Conservation (phyloP, 2,797 vertebrate species). For the Acrossocheilus fasciatus region DNA sequence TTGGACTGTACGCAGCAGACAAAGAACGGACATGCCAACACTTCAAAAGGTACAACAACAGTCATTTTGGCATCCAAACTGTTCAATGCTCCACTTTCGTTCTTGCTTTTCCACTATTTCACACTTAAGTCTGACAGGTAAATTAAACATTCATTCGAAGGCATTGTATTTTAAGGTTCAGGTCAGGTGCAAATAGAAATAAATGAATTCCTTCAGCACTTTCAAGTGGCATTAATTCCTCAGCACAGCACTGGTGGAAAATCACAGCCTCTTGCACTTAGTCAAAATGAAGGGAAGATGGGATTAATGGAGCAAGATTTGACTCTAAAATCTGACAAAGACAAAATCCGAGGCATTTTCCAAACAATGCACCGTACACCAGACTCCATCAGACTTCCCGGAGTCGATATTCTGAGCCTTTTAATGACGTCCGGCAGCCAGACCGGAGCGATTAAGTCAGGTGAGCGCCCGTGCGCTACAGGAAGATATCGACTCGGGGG, state of each 20-base stretch:
- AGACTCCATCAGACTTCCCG: constrained; percentile 74
- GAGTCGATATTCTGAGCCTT: constrained; percentile 74
- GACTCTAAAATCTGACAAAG: constrained; percentile 74
- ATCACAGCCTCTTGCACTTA: constrained; percentile 58
- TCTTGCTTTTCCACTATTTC: background rate
- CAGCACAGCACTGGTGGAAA: constrained; percentile 65
- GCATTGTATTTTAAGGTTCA: constrained; percentile 29
- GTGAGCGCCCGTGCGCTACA: constrained; percentile 61
- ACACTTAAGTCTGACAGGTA: constrained; percentile 32
- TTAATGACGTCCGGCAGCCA: constrained; percentile 75
- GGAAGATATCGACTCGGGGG: constrained; percentile 76
- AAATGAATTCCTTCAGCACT: constrained; percentile 40
- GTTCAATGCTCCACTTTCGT: constrained; percentile 34
- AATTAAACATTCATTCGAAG: constrained; percentile 33
- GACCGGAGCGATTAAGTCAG: constrained; percentile 66
- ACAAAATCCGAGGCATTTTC: constrained; percentile 64
- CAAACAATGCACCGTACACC: constrained; percentile 74
- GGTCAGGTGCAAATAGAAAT: constrained; percentile 46
- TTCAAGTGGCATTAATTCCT: constrained; percentile 71
- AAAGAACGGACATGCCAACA: constrained; percentile 53
- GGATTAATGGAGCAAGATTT: constrained; percentile 26
- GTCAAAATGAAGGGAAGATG: constrained; percentile 36
- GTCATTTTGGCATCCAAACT: constrained; percentile 45
- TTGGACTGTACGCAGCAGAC: constrained; percentile 44
- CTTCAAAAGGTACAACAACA: constrained; percentile 36